Conservation (phyloP, 2,888 invertebrate genomes). For the Lochmaea crataegi region DNA sequence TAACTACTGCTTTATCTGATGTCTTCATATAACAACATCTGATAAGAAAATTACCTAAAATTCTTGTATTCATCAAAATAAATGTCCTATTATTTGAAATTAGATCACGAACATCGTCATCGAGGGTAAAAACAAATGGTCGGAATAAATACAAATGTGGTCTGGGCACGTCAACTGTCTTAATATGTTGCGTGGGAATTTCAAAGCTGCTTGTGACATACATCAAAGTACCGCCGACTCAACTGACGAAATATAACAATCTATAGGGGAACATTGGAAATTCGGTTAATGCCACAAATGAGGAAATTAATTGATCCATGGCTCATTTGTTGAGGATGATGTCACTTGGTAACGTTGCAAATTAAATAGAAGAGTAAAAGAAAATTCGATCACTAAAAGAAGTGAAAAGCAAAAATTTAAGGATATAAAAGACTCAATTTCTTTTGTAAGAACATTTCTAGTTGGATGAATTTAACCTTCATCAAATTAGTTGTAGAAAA, state of each 20-base stretch:
- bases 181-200: conserved; percentile 58
- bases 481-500: neutral
- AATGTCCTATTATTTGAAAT: conserved; percentile 31
- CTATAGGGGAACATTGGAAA: conserved; percentile 8
- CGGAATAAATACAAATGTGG: conserved; percentile 58
- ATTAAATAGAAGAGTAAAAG: too few species aligned
- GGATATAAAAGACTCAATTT: too few species aligned
- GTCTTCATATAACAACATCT: conserved; percentile 11
- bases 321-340: neutral
- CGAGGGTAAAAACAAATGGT: conserved; percentile 53
- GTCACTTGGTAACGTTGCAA: neutral
- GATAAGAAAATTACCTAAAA: conserved; percentile 18
- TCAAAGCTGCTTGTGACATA: conserved; percentile 49
- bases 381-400: too few species aligned
- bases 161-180: conserved; percentile 57
- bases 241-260: conserved; percentile 1
- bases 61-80: conserved; percentile 11
- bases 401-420: too few species aligned
- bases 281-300: conserved; percentile 1
- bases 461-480: neutral
- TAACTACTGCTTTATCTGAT: conserved; percentile 3
- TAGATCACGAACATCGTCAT: conserved; percentile 37
- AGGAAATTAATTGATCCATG: neutral
- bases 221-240: conserved; percentile 31
- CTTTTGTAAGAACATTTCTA: neutral